phyloP scores from a whole-genome alignment of 2,113 vertebrate genomes.

The Gulo gulo region DNA sequence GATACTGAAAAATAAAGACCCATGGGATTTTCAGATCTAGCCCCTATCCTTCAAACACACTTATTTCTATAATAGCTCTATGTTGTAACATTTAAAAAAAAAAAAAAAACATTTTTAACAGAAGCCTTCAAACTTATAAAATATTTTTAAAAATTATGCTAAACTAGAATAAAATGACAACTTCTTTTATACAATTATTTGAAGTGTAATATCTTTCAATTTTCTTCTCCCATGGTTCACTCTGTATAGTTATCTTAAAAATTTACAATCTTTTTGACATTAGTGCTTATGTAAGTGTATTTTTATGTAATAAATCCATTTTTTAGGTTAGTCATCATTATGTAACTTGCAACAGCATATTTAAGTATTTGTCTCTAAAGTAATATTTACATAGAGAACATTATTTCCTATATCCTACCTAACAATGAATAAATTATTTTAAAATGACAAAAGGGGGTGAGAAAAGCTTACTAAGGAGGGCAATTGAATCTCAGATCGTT shows the following conservation, averaged over 20 bases:
- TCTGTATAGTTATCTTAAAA: background rate
- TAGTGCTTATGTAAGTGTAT: background rate
- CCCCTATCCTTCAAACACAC: background rate
- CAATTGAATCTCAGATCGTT: background rate
- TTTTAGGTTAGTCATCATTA: background rate
- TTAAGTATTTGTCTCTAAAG: background rate
- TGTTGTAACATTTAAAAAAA: background rate
- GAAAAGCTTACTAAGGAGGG: background rate
- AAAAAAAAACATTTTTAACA: background rate
- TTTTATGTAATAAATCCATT: slow-evolving; percentile 42
- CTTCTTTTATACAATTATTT: background rate
- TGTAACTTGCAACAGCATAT: background rate
- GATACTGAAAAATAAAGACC: background rate
- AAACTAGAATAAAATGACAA: background rate
- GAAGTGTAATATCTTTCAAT: background rate
- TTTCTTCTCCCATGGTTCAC: background rate
- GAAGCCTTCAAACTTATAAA: background rate
- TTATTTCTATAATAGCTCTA: background rate
- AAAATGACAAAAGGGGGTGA: background rate
- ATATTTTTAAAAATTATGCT: background rate
- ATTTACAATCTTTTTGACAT: background rate
- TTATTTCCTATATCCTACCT: background rate
- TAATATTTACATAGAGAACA: background rate
- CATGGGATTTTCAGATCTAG: background rate
- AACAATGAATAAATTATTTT: background rate